Base-by-base conservation (phyloP, 1,140 invertebrate species). In the Elysia chlorotica region DNA sequence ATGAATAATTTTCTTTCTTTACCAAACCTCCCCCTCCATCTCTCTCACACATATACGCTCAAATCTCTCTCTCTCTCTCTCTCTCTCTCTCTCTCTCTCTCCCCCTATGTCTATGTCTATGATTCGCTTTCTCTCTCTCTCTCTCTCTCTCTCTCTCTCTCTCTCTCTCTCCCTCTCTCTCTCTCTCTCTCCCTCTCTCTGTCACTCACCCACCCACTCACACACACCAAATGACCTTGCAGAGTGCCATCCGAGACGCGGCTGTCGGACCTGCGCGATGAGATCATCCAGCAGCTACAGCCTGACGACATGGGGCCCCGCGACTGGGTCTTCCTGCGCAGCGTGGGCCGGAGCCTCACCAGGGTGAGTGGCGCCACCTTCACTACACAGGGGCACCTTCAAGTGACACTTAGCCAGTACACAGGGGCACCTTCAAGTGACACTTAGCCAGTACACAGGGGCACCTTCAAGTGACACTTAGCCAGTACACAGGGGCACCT, bases 281-380 rank as follows among this genome's bases (percentile, higher is more conserved):
- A 88, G 74, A 83, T 88, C 23, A 76, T 82, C 14, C 66, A 74
- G 19, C 86, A 87, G 38, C 73, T 87, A 21, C 82, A 81, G 41
- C 74, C 74, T 38, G 85, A 88, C 30, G 74, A 78, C 17, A 74
- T 86, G 3, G 67, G 76, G 2, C 87, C 87, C 25, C 74, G 76
- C 59, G 83, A 86, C 23, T 88, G 78, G 74, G 85, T 87, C 23
- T 88, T 87, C 74, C 79, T 88, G 0, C 80, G 85, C 74, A 85
- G 85, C 74, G 87, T 88, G 6, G 87, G 87, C 21, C 70, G 87
- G 68, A 86, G 86, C 75, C 82, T 88, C 21, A 88, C 87, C 31
- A 79, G 80, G 81, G 87, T 87, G 79, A 76, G 79, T 77, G 41
- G 41, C 10, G n/a, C 41, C n/a, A n/a, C n/a, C n/a, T n/a, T n/a